These are phyloP conservation scores for Tipula confusa DNA, from an alignment of 2,888 invertebrate species.

Conservation along the genomic window DNA sequence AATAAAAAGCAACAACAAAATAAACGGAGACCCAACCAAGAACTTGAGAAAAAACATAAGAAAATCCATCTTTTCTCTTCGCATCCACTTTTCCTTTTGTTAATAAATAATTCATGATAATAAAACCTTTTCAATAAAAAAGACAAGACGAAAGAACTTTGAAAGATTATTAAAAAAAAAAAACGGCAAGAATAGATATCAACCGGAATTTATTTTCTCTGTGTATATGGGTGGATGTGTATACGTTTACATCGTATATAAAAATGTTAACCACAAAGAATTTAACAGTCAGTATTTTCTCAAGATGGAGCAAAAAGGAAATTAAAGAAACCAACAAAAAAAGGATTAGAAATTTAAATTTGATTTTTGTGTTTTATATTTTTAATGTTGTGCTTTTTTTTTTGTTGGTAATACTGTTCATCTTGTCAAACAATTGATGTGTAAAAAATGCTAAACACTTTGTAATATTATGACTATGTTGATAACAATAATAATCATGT, in stretches of 20 bases:
- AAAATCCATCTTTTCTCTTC: neutral
- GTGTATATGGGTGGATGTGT: neutral
- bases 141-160: slow-evolving; percentile 25
- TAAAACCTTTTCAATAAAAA: slow-evolving; percentile 21
- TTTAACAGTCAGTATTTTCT: slow-evolving; percentile 9
- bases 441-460: slow-evolving; percentile 9
- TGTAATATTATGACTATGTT: neutral
- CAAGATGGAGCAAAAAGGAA: neutral
- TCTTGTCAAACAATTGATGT: neutral
- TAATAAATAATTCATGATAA: slow-evolving; percentile 20
- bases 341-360: neutral
- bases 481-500: neutral
- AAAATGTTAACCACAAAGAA: slow-evolving; percentile 6
- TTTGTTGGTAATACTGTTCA: neutral
- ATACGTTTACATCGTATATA: neutral
- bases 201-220: neutral
- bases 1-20: no score
- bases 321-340: neutral
- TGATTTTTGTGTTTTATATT: neutral
- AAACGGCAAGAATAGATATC: neutral
- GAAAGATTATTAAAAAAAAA: neutral
- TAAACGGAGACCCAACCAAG: neutral
- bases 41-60: neutral
- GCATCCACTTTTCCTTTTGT: neutral
- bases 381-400: neutral